A percentile compares a stretch with the other conserved stretches of the same genome.
Evolutionary conservation across 2,113 vertebrate species (phyloP).

Genomic region (Melanostigma gelatinosum): DNA sequence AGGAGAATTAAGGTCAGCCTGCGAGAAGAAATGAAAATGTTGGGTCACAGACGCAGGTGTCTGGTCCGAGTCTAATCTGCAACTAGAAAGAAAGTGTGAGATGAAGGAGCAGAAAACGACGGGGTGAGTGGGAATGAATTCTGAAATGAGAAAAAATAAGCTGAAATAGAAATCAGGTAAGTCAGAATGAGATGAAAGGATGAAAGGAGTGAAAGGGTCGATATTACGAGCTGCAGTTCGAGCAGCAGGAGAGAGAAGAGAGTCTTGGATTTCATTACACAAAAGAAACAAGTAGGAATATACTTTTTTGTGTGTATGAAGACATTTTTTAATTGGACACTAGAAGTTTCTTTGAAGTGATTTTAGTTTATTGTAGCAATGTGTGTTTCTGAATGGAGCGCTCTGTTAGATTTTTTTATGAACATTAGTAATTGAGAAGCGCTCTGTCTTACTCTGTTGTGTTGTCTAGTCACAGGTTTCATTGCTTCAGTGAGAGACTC

Average conservation of each 20-base stretch:
- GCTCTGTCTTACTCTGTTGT: slow-evolving; percentile 13
- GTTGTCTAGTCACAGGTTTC: background rate
- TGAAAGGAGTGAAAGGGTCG: background rate
- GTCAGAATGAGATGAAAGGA: slow-evolving; percentile 20
- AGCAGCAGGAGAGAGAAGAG: background rate
- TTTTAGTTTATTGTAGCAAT: background rate
- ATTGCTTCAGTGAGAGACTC: slow-evolving; percentile 15
- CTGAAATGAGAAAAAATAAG: slow-evolving; percentile 11
- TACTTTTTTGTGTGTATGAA: background rate
- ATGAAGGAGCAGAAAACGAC: slow-evolving; percentile 8
- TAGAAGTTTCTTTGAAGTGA: background rate
- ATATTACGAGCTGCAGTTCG: background rate
- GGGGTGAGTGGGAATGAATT: slow-evolving; percentile 20
- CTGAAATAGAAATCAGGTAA: slow-evolving; percentile 14
- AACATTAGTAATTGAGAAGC: slow-evolving; percentile 21
- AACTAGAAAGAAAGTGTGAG: slow-evolving; percentile 22
- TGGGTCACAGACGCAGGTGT: slow-evolving; percentile 3
- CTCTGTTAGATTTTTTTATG: slow-evolving; percentile 13
- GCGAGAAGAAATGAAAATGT: slow-evolving; percentile 14
- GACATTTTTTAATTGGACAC: background rate
- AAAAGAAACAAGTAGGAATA: background rate
- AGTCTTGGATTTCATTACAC: slow-evolving; percentile 14
- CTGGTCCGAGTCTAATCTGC: background rate
- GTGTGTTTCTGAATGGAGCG: slow-evolving; percentile 5
- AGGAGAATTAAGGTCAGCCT: background rate